A percentile compares a stretch with the other conserved stretches of the same genome.
Conservation (phyloP, 2,888 invertebrate species). For the Pegoplata infirma region DNA sequence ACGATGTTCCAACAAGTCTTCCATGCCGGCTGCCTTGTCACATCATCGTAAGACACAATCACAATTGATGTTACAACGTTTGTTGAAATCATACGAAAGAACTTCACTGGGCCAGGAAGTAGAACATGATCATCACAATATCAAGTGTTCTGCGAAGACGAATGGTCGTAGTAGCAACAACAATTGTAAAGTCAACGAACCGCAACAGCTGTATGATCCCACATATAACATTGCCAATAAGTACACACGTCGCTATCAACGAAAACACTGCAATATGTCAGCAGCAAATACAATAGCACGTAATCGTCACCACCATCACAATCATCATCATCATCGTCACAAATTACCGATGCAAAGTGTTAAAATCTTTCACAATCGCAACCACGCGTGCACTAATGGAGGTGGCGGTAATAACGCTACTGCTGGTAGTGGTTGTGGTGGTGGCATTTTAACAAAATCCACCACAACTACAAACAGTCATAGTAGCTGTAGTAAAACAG, state of each 20-base stretch:
- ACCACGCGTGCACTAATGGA: slow-evolving; percentile 54
- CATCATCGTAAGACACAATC: slow-evolving; percentile 61
- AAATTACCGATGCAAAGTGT: slow-evolving; percentile 77
- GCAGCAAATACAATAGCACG: slow-evolving; percentile 69
- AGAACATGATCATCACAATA: slow-evolving; percentile 8
- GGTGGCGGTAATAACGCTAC: slow-evolving; percentile 21
- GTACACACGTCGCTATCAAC: slow-evolving; percentile 72
- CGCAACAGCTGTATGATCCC: slow-evolving; percentile 69
- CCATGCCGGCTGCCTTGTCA: background rate
- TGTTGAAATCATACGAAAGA: slow-evolving; percentile 68
- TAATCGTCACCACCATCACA: slow-evolving; percentile 60
- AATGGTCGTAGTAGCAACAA: too few relatives aligned
- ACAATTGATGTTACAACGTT: slow-evolving; percentile 69
- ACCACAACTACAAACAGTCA: slow-evolving; percentile 28
- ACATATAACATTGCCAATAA: slow-evolving; percentile 75
- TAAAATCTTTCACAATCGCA: slow-evolving; percentile 76
- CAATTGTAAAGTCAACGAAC: slow-evolving; percentile 66
- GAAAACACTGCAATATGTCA: slow-evolving; percentile 68
- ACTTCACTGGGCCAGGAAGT: slow-evolving; percentile 38
- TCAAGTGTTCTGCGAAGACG: background rate
- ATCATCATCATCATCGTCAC: slow-evolving; percentile 67
- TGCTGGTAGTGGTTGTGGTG: slow-evolving; percentile 23
- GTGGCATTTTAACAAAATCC: slow-evolving; percentile 33
- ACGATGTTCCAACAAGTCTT: slow-evolving; percentile 48
- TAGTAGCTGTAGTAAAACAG: slow-evolving; percentile 41